Conservation (phyloP, 2,113 vertebrate genomes). For the Pygoscelis adeliae region DNA sequence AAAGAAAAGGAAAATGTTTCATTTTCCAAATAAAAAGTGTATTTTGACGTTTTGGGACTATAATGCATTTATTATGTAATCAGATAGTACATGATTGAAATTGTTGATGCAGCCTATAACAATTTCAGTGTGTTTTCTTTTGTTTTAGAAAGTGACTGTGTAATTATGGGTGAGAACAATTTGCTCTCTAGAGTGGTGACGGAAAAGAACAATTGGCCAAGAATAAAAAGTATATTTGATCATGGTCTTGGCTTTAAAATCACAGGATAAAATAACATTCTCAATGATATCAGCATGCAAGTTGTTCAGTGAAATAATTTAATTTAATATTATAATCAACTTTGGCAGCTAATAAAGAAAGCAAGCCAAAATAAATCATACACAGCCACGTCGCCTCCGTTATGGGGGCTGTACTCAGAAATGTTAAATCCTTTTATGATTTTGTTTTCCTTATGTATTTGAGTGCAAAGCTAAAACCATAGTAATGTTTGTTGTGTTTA, state of each 20-base stretch:
- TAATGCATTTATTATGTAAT: not conserved
- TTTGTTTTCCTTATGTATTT: not conserved
- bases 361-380: not conserved
- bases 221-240: not conserved
- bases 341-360: not conserved
- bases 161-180: not conserved
- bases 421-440: not conserved
- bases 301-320: not conserved
- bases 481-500: not conserved
- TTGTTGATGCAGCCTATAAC: not conserved
- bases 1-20: not conserved
- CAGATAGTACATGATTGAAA: not conserved
- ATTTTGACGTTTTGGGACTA: not conserved
- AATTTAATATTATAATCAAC: not conserved
- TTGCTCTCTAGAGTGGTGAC: not conserved
- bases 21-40: not conserved
- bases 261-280: not conserved
- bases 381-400: not conserved
- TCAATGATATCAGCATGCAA: not conserved
- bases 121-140: not conserved
- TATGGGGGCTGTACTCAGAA: not conserved
- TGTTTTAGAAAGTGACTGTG: not conserved
- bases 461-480: not conserved
- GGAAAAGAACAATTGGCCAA: not conserved
- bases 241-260: not conserved